Evolutionary conservation across 2,113 vertebrate species (phyloP).

Genomic region (Oostethus manadensis): DNA sequence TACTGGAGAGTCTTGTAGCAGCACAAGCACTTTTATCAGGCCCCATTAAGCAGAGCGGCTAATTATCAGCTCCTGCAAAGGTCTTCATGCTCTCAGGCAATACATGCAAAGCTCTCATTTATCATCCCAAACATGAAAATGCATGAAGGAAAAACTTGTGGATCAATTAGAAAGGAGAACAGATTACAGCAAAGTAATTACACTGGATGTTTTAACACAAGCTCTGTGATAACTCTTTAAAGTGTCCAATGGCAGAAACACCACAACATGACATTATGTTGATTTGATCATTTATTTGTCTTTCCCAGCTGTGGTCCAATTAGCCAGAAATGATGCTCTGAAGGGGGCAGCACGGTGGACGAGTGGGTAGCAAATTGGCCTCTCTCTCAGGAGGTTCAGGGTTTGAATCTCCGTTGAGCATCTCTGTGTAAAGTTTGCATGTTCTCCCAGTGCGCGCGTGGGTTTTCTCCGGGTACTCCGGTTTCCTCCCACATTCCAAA

Average conservation of each 20-base stretch:
- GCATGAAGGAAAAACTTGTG: slow-evolving; percentile 48
- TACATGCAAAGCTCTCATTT: slow-evolving; percentile 55
- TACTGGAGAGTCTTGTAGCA: slow-evolving; percentile 47
- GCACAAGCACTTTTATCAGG: slow-evolving; percentile 40
- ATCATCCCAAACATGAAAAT: slow-evolving; percentile 70
- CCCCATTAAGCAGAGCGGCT: slow-evolving; percentile 71
- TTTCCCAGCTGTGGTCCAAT: slow-evolving; percentile 75
- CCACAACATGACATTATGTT: slow-evolving; percentile 62
- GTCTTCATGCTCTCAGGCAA: slow-evolving; percentile 64
- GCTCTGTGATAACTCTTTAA: slow-evolving; percentile 75
- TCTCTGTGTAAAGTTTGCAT: too few relatives aligned
- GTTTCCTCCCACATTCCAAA: too few relatives aligned
- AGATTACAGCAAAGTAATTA: slow-evolving; percentile 73
- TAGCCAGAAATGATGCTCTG: slow-evolving; percentile 48
- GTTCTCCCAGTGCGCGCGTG: too few relatives aligned
- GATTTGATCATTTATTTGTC: slow-evolving; percentile 72
- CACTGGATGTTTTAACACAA: slow-evolving; percentile 65
- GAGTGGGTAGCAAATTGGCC: too few relatives aligned
- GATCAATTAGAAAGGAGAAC: slow-evolving; percentile 65
- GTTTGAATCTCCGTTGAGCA: too few relatives aligned
- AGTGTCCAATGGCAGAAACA: slow-evolving; percentile 68
- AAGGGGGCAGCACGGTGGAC: too few relatives aligned
- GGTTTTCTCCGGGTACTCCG: too few relatives aligned
- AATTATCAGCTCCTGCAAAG: slow-evolving; percentile 71
- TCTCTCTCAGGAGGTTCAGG: too few relatives aligned